phyloP scores from a whole-genome alignment of 2,113 vertebrate genomes.

The Columba janthina region DNA sequence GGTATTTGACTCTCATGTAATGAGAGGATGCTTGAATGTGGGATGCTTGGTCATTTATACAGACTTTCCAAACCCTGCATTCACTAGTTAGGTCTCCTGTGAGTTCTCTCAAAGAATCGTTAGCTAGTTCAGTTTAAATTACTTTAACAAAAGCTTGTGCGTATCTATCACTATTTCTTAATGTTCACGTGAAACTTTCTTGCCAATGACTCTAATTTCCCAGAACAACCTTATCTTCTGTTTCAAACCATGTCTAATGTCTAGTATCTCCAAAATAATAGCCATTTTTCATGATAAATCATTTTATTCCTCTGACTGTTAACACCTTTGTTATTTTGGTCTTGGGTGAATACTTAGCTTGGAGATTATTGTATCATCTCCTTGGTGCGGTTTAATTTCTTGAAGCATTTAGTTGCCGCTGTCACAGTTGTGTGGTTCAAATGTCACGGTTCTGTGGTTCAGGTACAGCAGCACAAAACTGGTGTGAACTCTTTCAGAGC shows the following conservation, averaged over 20 bases:
- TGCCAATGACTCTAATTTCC: constrained; percentile 3
- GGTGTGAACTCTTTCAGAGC: background rate
- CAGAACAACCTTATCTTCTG: constrained; percentile 37
- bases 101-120: background rate
- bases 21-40: background rate
- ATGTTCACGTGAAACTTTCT: constrained; percentile 17
- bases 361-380: constrained; percentile 3
- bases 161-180: constrained; percentile 21
- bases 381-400: constrained; percentile 20
- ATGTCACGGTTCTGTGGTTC: background rate
- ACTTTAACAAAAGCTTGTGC: constrained; percentile 2
- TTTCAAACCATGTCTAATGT: background rate
- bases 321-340: constrained; percentile 10
- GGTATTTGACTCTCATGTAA: background rate
- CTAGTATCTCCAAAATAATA: background rate
- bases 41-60: background rate
- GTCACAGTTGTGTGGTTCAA: background rate
- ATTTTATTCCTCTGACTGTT: constrained; percentile 34
- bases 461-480: background rate
- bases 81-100: background rate
- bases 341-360: constrained; percentile 1
- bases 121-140: constrained; percentile 31
- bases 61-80: background rate
- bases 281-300: constrained; percentile 6
- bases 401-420: background rate